Base-by-base conservation (phyloP, 2,888 invertebrate genomes). In the Scaptodrosophila latifasciaeformis region DNA sequence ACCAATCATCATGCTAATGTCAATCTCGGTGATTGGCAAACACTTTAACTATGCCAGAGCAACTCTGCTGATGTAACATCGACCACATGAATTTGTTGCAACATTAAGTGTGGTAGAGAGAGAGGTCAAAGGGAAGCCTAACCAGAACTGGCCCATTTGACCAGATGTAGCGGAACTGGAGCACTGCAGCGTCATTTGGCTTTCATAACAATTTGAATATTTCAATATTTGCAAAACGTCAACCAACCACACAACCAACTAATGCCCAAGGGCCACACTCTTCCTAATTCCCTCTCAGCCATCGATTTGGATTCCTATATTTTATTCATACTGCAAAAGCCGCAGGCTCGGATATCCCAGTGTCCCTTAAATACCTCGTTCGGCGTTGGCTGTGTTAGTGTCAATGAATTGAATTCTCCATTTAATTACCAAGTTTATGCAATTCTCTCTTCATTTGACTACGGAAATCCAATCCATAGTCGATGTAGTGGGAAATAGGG, bases 1-100 rank as follows among this genome's bases (percentile, higher is more conserved):
- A 15, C 35, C 35, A 15, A 15, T 1, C 17, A 3, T 1, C 17
- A 3, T 1, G 2, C 15, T 15, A 6, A 1, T 3, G 18, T 9
- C 37, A 37, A 37, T 37, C 7, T 37, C 3, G 13, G 43, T 55
- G 59, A 52, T 54, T 51, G 48, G 45, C 61, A 54, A 62, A 54
- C 61, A 59, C 54, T 59, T 59, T 59, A 61, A 61, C 58, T 58
- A 54, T 62, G 61, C 49, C 29, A 54, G 27, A 55, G 49, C 48
- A 19, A 46, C 48, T 49, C 21, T 45, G 48, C 51, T 51, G 48
- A 45, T 37, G 12, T 34, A 29, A 17, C 42, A 13, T 10, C 37
- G 37, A 24, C 19, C 10, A 24, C 21, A 31, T 37, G 37, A 17
- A 10, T 9, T 37, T 37, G 34, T 7, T 13, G 34, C 37, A 13